A percentile compares a stretch with the other conserved stretches of the same genome.
These are phyloP conservation scores for Bemisia tabaci DNA, from an alignment of 1,140 invertebrate species.

Conservation along the genomic window DNA sequence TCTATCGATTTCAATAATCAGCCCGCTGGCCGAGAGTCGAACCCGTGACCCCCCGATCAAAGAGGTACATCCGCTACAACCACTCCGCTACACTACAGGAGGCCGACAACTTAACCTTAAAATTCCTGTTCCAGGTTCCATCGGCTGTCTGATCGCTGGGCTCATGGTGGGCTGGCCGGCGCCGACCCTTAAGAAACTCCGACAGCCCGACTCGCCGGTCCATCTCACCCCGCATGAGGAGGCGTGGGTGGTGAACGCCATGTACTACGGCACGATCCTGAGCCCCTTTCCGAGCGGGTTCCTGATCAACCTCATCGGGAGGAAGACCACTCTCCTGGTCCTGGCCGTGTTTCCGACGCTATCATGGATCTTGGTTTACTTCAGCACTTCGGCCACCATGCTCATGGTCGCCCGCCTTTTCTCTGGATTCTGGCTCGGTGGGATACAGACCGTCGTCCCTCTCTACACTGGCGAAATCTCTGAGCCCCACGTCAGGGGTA, in stretches of 20 bases:
- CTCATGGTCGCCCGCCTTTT: slow-evolving; percentile 61
- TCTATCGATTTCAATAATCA: no score
- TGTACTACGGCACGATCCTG: slow-evolving; percentile 16
- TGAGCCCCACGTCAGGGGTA: slow-evolving; percentile 20
- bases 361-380: slow-evolving; percentile 55
- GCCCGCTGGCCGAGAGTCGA: no score
- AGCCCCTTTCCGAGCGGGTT: slow-evolving; percentile 44
- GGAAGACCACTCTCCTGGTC: slow-evolving; percentile 32
- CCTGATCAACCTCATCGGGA: slow-evolving; percentile 47
- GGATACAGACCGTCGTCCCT: slow-evolving; percentile 28
- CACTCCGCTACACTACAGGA: no score
- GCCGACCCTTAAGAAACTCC: not conserved
- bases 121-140: not conserved
- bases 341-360: slow-evolving; percentile 19
- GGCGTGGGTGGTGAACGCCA: slow-evolving; percentile 14
- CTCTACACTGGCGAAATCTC: slow-evolving; percentile 22
- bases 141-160: not conserved
- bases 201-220: not conserved
- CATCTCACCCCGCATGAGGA: slow-evolving; percentile 10
- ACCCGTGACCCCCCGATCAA: no score
- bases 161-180: not conserved
- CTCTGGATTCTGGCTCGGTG: slow-evolving; percentile 37
- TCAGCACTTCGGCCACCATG: slow-evolving; percentile 41
- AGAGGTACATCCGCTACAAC: no score
- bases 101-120: no score